phyloP scores from a whole-genome alignment of 2,888 invertebrate genomes.

The Agrotis clavis region DNA sequence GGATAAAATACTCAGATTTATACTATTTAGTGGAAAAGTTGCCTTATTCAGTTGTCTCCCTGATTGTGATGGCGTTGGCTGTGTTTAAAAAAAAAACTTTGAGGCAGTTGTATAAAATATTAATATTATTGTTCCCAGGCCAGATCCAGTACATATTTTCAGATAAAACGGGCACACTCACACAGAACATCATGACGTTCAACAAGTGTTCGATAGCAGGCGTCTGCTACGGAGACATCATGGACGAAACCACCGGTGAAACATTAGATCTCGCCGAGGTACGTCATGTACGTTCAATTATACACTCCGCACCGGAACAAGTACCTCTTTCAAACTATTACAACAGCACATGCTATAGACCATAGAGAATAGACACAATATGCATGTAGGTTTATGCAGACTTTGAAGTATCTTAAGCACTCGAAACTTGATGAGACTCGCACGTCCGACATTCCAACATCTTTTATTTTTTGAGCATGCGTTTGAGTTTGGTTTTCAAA shows the following conservation, averaged over 20 bases:
- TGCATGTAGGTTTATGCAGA: constrained; percentile 68
- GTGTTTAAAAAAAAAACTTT: background rate
- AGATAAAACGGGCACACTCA: constrained; percentile 99
- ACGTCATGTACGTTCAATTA: constrained; percentile 75
- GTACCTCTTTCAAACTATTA: constrained; percentile 53
- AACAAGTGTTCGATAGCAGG: constrained; percentile 99
- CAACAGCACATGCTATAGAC: constrained; percentile 70
- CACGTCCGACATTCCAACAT: constrained; percentile 70
- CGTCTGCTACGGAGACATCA: constrained; percentile 97
- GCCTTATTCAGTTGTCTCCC: too few relatives aligned
- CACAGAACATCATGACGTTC: constrained; percentile 99
- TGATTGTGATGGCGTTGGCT: too few relatives aligned
- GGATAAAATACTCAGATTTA: background rate
- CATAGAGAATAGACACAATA: constrained; percentile 60
- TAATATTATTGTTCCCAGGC: constrained; percentile 85
- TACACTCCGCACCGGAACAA: constrained; percentile 21
- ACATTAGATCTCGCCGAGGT: constrained; percentile 96
- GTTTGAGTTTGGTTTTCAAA: constrained; percentile 72
- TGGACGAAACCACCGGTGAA: constrained; percentile 97
- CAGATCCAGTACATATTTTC: constrained; percentile 99
- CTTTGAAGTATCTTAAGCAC: constrained; percentile 62
- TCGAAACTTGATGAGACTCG: constrained; percentile 62
- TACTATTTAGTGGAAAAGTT: too few relatives aligned
- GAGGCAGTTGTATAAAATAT: background rate
- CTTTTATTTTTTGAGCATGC: constrained; percentile 77